phyloP scores from a whole-genome alignment of 2,888 invertebrate species.

The Drosophila algonquin region DNA sequence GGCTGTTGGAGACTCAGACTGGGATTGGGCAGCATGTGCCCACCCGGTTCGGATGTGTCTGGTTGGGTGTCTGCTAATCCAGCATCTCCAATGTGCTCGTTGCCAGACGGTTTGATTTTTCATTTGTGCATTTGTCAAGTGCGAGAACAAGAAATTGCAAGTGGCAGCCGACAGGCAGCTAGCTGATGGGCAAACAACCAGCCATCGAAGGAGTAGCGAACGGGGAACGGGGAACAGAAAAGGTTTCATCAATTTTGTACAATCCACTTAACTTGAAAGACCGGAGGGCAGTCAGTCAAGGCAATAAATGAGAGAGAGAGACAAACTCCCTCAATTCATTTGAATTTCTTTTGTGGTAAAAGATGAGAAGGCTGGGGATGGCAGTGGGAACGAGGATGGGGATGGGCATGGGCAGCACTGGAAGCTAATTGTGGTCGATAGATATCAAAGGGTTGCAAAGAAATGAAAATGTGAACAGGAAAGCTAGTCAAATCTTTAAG shows the following conservation, averaged over 20 bases:
- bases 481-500: background rate
- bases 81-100: conserved; percentile 25
- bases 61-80: conserved; percentile 37
- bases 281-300: conserved; percentile 29
- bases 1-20: too few relatives aligned
- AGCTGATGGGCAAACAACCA: conserved; percentile 21
- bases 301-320: background rate
- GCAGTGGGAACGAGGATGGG: too few relatives aligned
- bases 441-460: background rate
- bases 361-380: too few relatives aligned
- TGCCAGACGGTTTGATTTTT: conserved; percentile 57
- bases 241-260: conserved; percentile 62
- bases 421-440: conserved; percentile 8
- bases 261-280: conserved; percentile 55
- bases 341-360: conserved; percentile 20
- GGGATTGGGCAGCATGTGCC: background rate
- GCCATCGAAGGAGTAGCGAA: conserved; percentile 11
- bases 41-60: background rate
- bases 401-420: background rate
- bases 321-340: conserved; percentile 16
- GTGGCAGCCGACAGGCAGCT: conserved; percentile 43
- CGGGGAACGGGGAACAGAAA: conserved; percentile 15
- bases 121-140: conserved; percentile 67
- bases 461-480: background rate
- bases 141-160: conserved; percentile 47